Conservation (phyloP, 2,888 invertebrate species). For the Caenorhabditis plicata region DNA sequence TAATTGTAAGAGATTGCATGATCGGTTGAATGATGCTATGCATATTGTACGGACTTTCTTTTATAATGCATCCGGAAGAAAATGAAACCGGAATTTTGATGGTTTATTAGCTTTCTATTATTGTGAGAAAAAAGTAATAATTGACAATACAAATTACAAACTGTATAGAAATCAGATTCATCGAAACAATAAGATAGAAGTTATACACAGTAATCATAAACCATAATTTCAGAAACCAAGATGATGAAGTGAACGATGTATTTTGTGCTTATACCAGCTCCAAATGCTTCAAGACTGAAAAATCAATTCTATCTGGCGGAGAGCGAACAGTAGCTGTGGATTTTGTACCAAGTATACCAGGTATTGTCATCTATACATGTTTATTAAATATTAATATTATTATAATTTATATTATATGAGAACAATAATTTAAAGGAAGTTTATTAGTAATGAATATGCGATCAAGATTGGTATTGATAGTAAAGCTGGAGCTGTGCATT, state of each 20-base stretch:
- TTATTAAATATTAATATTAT: too few relatives aligned
- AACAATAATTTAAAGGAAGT: too few relatives aligned
- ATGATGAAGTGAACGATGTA: constrained; percentile 19
- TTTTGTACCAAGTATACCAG: constrained; percentile 19
- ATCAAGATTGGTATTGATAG: not conserved
- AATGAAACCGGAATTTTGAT: too few relatives aligned
- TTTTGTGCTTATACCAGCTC: constrained; percentile 16
- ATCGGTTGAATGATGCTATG: too few relatives aligned
- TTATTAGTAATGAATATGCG: too few relatives aligned
- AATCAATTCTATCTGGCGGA: constrained; percentile 8
- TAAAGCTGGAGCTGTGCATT: constrained; percentile 6
- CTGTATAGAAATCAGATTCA: constrained; percentile 21
- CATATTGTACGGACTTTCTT: too few relatives aligned
- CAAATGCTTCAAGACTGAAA: constrained; percentile 7
- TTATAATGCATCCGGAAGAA: too few relatives aligned
- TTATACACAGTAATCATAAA: constrained; percentile 20
- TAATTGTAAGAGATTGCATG: too few relatives aligned
- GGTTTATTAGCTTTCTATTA: too few relatives aligned
- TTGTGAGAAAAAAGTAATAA: not conserved
- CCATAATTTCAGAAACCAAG: too few relatives aligned
- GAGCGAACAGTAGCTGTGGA: constrained; percentile 11
- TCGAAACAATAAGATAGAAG: constrained; percentile 1
- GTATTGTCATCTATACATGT: too few relatives aligned
- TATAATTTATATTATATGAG: too few relatives aligned
- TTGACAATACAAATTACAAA: constrained; percentile 5